phyloP scores from a whole-genome alignment of 2,888 invertebrate species.

The Coremacera marginata region DNA sequence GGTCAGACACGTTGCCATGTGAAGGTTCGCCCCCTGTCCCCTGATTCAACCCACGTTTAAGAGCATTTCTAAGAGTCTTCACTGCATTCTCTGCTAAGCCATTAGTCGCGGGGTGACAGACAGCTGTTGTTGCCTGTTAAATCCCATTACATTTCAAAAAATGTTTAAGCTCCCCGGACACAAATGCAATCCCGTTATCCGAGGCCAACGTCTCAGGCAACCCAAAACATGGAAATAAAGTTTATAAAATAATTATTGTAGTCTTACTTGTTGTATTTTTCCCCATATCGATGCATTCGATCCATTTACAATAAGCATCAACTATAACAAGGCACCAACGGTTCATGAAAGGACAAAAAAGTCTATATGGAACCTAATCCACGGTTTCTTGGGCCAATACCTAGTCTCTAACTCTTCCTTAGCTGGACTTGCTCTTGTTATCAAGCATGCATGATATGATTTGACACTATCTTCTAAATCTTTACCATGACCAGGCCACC shows the following conservation, averaged over 20 bases:
- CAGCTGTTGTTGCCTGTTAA: conserved; percentile 36
- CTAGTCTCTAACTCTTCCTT: conserved; percentile 42
- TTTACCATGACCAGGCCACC: conserved; percentile 49
- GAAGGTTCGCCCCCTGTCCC: too few species aligned
- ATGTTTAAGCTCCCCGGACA: conserved; percentile 48
- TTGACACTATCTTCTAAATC: conserved; percentile 34
- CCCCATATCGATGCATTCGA: too few species aligned
- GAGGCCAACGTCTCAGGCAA: conserved; percentile 51
- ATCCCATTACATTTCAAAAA: conserved; percentile 33
- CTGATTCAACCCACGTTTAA: too few species aligned
- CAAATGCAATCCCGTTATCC: conserved; percentile 52
- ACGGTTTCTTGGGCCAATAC: conserved; percentile 28
- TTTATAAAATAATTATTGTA: conserved; percentile 29
- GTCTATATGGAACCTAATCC: conserved; percentile 44
- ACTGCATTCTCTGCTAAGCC: conserved; percentile 42
- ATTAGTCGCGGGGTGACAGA: conserved; percentile 43
- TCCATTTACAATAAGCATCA: too few species aligned
- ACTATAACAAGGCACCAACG: conserved; percentile 38
- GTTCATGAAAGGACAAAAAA: conserved; percentile 41
- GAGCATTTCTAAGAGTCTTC: conserved; percentile 32
- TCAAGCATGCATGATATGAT: conserved; percentile 30
- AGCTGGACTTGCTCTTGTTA: too few species aligned
- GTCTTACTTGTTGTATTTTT: conserved; percentile 41
- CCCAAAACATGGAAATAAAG: conserved; percentile 51
- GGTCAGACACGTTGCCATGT: too few species aligned